These are phyloP conservation scores for Acanthisitta chloris DNA, from an alignment of 2,113 vertebrate genomes.

Conservation along the genomic window DNA sequence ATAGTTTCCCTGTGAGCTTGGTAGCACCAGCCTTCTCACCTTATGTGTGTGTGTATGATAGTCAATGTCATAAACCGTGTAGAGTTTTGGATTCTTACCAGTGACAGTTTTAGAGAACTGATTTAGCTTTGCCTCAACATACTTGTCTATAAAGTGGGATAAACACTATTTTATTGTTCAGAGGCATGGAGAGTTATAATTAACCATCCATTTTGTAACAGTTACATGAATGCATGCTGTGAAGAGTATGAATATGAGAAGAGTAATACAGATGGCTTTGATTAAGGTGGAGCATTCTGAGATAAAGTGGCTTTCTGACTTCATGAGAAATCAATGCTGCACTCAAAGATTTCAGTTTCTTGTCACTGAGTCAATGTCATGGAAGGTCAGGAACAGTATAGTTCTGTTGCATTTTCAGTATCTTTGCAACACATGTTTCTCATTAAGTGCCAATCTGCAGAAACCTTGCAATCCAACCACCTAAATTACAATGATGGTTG, in stretches of 20 bases:
- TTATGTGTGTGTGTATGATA: background rate
- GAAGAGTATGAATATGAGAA: too few species aligned
- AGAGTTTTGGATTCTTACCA: background rate
- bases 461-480: background rate
- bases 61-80: background rate
- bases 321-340: background rate
- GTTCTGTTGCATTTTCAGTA: background rate
- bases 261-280: background rate
- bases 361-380: background rate
- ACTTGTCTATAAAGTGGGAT: background rate
- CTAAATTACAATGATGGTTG: background rate
- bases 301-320: background rate
- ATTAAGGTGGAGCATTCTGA: background rate
- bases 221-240: background rate
- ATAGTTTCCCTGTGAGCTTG: background rate
- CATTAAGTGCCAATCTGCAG: background rate
- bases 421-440: background rate
- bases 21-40: background rate
- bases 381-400: background rate
- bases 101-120: background rate
- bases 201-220: background rate
- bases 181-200: background rate
- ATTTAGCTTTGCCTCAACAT: background rate
- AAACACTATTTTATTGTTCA: background rate
- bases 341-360: background rate